These are phyloP conservation scores for Agrochola lychnidis DNA, from an alignment of 2,888 invertebrate species.

Conservation along the genomic window DNA sequence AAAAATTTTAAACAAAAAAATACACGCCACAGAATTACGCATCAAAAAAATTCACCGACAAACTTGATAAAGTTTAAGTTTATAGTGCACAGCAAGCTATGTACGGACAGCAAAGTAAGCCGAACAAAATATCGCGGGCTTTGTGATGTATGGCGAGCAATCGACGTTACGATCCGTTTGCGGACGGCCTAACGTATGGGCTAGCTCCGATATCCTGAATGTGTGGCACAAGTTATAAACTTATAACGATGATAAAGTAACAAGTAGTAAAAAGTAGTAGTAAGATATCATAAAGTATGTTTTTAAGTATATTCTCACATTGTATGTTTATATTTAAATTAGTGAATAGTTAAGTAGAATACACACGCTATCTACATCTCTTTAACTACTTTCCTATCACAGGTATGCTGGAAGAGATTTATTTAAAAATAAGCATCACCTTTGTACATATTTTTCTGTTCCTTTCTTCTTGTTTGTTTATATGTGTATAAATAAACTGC, in stretches of 20 bases:
- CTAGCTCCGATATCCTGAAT: slow-evolving; percentile 47
- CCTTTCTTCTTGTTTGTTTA: no score
- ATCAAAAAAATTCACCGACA: slow-evolving; percentile 19
- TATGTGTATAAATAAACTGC: no score
- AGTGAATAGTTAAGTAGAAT: no score
- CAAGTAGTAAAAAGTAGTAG: no score
- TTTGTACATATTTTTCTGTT: no score
- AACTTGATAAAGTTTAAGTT: not conserved
- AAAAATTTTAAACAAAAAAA: not conserved
- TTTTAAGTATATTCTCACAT: no score
- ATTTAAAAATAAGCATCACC: no score
- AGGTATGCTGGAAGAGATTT: no score
- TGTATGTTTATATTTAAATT: no score
- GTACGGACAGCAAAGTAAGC: slow-evolving; percentile 39
- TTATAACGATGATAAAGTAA: not conserved
- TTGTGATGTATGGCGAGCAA: slow-evolving; percentile 68
- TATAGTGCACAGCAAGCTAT: slow-evolving; percentile 1
- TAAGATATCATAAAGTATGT: no score
- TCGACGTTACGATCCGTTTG: slow-evolving; percentile 66
- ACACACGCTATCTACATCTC: no score
- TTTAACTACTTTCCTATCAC: no score
- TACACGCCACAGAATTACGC: not conserved
- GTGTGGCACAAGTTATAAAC: slow-evolving; percentile 25
- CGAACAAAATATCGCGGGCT: slow-evolving; percentile 44
- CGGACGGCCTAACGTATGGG: slow-evolving; percentile 52